phyloP scores from a whole-genome alignment of 1,140 invertebrate genomes.

The Drosophila triauraria region DNA sequence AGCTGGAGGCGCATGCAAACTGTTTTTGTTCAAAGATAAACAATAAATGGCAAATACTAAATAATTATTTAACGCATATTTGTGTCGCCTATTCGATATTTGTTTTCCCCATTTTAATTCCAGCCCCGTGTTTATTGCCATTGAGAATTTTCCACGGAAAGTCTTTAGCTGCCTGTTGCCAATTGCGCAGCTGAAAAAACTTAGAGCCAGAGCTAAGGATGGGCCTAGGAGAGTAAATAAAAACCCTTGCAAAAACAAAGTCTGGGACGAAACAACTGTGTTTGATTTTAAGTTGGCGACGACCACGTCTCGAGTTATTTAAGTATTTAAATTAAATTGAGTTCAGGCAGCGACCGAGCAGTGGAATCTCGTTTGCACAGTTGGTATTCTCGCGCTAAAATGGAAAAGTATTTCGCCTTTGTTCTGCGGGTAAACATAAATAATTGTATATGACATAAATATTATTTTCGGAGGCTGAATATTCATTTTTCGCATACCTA shows the following conservation, averaged over 20 bases:
- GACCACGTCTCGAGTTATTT: slow-evolving; percentile 28
- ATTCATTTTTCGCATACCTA: slow-evolving; percentile 49
- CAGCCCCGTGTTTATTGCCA: slow-evolving; percentile 25
- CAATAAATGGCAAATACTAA: slow-evolving; percentile 49
- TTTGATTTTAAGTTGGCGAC: slow-evolving; percentile 59
- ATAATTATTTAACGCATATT: slow-evolving; percentile 67
- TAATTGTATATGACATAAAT: slow-evolving; percentile 59
- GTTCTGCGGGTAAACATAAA: slow-evolving; percentile 52
- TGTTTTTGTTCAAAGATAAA: slow-evolving; percentile 52
- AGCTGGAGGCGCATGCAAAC: slow-evolving; percentile 26
- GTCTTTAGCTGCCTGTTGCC: slow-evolving; percentile 39
- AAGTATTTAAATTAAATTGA: slow-evolving; percentile 42
- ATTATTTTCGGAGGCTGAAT: slow-evolving; percentile 45
- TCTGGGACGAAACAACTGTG: slow-evolving; percentile 55
- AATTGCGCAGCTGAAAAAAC: slow-evolving; percentile 64
- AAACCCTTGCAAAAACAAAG: slow-evolving; percentile 38
- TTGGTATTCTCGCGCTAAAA: slow-evolving; percentile 49
- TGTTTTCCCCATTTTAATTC: slow-evolving; percentile 41
- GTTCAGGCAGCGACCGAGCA: slow-evolving; percentile 41
- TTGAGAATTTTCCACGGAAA: slow-evolving; percentile 44
- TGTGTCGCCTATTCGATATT: slow-evolving; percentile 56
- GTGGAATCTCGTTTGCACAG: slow-evolving; percentile 69
- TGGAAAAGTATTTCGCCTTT: slow-evolving; percentile 42
- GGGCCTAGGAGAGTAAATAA: slow-evolving; percentile 26
- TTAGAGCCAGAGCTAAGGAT: slow-evolving; percentile 1